A percentile compares a stretch with the other conserved stretches of the same genome.
Conservation (phyloP, 2,797 vertebrate genomes). For the Micropoecilia bifurca region DNA sequence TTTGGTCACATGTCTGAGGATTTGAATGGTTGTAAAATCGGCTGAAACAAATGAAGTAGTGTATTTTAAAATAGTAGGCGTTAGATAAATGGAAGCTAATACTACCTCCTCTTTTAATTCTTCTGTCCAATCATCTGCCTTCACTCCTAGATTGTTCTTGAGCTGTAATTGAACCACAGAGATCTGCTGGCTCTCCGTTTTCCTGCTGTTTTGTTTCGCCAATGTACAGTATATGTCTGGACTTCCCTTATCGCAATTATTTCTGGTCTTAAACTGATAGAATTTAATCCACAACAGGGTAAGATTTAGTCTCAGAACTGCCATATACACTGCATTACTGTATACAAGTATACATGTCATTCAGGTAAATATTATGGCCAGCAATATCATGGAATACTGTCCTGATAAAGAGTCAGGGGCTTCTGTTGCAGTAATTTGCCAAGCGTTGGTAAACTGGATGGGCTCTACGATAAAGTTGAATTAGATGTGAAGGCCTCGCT, state of each 20-base stretch:
- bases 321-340: not conserved
- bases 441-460: not conserved
- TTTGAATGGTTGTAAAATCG: not conserved
- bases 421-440: not conserved
- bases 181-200: not conserved
- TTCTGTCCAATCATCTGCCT: not conserved
- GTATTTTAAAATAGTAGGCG: not conserved
- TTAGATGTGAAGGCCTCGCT: conserved; percentile 30
- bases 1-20: not conserved
- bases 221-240: not conserved
- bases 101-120: not conserved
- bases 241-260: not conserved
- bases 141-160: not conserved
- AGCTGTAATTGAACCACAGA: not conserved
- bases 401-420: not conserved
- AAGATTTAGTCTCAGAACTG: not conserved
- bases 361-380: not conserved
- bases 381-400: not conserved
- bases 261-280: not conserved
- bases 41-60: not conserved
- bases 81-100: not conserved
- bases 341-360: not conserved
- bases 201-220: not conserved
- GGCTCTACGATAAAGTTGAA: conserved; percentile 9
- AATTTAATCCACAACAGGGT: not conserved